Conservation (phyloP, 2,888 invertebrate species). For the Drosophila testacea region DNA sequence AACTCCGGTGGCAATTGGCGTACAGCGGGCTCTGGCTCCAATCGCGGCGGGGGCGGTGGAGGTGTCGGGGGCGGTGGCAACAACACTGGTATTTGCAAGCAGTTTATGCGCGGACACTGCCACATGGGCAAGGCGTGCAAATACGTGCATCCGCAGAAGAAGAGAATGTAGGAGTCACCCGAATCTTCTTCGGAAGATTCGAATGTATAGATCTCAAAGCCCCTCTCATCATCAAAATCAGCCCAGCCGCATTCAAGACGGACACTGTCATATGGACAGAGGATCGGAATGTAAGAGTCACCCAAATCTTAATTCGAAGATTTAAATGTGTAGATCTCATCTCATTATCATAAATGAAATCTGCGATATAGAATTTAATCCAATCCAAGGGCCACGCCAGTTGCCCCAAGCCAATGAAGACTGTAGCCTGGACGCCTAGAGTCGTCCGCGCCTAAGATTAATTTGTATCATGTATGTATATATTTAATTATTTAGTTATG, state of each 20-base stretch:
- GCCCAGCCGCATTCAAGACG: slow-evolving; percentile 75
- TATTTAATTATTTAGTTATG: slow-evolving; percentile 24
- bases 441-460: slow-evolving; percentile 22
- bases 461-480: slow-evolving; percentile 25
- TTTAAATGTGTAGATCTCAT: slow-evolving; percentile 64
- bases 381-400: not conserved
- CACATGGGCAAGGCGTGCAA: slow-evolving; percentile 93
- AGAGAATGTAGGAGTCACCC: slow-evolving; percentile 80
- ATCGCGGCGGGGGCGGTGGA: slow-evolving; percentile 75
- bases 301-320: slow-evolving; percentile 75
- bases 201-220: slow-evolving; percentile 64
- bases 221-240: not conserved
- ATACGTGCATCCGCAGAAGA: slow-evolving; percentile 90
- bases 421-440: slow-evolving; percentile 57
- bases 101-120: slow-evolving; percentile 93
- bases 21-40: slow-evolving; percentile 86
- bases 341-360: slow-evolving; percentile 19
- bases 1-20: slow-evolving; percentile 86
- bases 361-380: slow-evolving; percentile 45
- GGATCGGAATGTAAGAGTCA: slow-evolving; percentile 78
- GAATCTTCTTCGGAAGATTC: slow-evolving; percentile 78
- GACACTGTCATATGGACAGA: slow-evolving; percentile 92
- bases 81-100: slow-evolving; percentile 88
- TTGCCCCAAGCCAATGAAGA: slow-evolving; percentile 57
- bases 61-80: slow-evolving; percentile 75